Evolutionary conservation across 1,140 invertebrate genomes (phyloP), one percentile per base, ranked within the genome.

Genomic region (Aphelenchoides fujianensis): DNA sequence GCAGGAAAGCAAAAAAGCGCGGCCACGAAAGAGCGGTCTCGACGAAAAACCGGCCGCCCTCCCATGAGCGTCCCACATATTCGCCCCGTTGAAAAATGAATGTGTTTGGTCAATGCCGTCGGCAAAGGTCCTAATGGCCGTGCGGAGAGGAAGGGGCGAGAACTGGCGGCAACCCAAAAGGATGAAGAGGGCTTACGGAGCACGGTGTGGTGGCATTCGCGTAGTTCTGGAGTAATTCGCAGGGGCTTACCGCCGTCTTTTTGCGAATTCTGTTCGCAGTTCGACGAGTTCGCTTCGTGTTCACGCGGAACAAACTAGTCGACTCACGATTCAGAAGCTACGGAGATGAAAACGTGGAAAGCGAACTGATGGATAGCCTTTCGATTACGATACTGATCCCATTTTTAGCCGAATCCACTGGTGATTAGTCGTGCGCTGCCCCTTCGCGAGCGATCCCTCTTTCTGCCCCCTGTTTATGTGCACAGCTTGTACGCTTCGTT

Each of bases 51-150:
- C 41, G 41, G 41, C 41, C 41, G 41, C 41, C 23, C n/a, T n/a
- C n/a, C n/a, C n/a, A n/a, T 48, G 41, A 48, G 41, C 41, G 41
- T 48, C 41, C 41, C 23, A 48, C 41, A 48, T 23, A 48, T 48
- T 16, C 23, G 12, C 41, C 12, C 41, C 41, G 41, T 48, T 48
- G 41, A 48, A 48, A 48, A 48, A 48, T 48, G 41, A 48, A 48
- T 48, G 41, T 48, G 41, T 48, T 48, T 48, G 41, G 41, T 48
- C 41, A 48, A 48, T 48, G 41, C 41, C 41, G 41, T 48, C 41
- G 41, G 41, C 41, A 48, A 48, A 48, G 41, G 41, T 48, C 41
- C 41, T 48, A 48, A 48, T 48, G 23, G 12, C 12, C 23, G 41
- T 48, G 23, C 41, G 23, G 41, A 23, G 41, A 48, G 23, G 41